Percentiles rank a stretch among this genome's conserved stretches.
Conservation (phyloP, 2,113 vertebrate genomes). For the Leucosticte australis region DNA sequence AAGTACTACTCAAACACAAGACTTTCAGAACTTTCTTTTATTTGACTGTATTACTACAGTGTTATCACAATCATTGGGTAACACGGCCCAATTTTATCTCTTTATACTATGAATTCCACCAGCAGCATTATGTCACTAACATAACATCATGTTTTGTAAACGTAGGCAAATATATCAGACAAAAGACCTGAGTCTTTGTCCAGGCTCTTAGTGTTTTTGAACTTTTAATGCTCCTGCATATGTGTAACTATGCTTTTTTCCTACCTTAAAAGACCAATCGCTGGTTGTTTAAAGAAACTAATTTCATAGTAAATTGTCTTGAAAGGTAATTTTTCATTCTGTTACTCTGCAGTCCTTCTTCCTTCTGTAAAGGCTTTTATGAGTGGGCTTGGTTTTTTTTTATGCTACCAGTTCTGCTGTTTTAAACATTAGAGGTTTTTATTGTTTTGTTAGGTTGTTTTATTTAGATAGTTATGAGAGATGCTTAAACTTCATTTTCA, state of each 20-base stretch:
- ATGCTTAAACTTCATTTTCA: background rate
- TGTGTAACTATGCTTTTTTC: background rate
- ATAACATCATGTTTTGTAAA: background rate
- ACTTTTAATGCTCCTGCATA: background rate
- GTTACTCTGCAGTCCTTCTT: background rate
- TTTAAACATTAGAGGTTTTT: background rate
- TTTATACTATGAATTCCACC: background rate
- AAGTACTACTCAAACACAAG: background rate
- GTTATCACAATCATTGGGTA: background rate
- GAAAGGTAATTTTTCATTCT: background rate
- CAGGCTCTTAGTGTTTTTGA: background rate
- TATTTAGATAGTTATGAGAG: background rate
- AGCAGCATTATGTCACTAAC: background rate
- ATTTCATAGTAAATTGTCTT: background rate
- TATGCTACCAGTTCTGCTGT: background rate
- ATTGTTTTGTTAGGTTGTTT: background rate
- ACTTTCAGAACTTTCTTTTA: background rate
- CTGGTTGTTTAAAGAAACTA: background rate
- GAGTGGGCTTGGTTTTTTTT: background rate
- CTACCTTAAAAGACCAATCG: background rate
- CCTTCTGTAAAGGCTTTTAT: background rate
- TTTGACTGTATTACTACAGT: accelerated
- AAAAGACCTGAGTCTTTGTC: background rate
- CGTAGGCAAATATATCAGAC: accelerated
- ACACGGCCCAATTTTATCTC: background rate